Evolutionary conservation across 2,797 vertebrate genomes (phyloP), one percentile per base, ranked within the genome.

Genomic region (Clarias pachynema): DNA sequence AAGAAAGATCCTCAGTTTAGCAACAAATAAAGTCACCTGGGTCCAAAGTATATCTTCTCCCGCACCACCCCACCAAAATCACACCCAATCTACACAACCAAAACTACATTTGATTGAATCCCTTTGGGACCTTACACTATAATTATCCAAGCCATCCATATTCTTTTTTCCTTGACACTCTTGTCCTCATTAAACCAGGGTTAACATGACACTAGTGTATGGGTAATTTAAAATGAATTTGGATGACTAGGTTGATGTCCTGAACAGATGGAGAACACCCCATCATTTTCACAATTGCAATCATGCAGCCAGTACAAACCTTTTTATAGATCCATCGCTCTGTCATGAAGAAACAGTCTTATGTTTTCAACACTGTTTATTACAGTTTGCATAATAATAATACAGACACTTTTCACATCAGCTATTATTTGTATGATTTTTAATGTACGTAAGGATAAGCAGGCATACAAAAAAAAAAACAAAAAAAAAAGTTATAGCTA

Each of bases 1-100:
- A 98, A 98, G 96, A 98, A 96, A 97, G 96, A 97, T 98, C 96
- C 95, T 94, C 93, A 96, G 97, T 99, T 99, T 97, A 98, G 97
- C 97, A 96, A 96, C 95, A 94, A 96, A 95, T 10, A 26, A 91
- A 95, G 95, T 93, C 92, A 34, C 91, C 88, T 89, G 82, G 90
- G 83, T 91, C 90, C 95, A 94, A 95, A 92, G 95, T 93, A 95
- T 93, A 82, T 87, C 66, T 74, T 44, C 59, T 53, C 20, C 14
- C 8, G 15, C 37, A 49, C 44, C 44, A 49, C 57, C 34, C 24
- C 77, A 79, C 44, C 44, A 49, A 49, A 49, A 82, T 66, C 18
- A 84, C 73, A 74, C 26, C 56, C 20, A 83, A 63, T 60, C 40
- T 65, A 84, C 78, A 80, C 86, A 72, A 66, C 86, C 56, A 81